phyloP scores from a whole-genome alignment of 2,113 vertebrate species.

The Apus apus region DNA sequence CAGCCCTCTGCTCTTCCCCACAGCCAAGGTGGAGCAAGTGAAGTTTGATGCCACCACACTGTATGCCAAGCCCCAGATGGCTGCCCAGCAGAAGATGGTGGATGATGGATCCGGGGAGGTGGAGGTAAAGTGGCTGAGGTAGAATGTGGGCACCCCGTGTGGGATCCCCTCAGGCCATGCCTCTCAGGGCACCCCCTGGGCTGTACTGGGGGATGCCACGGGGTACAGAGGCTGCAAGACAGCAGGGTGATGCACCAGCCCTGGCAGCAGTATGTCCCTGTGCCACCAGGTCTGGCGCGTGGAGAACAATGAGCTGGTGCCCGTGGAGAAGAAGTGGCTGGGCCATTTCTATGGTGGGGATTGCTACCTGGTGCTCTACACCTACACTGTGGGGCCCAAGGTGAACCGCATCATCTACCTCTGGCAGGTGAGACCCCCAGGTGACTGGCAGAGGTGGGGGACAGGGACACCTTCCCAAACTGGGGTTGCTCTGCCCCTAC shows the following conservation, averaged over 20 bases:
- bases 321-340: slow-evolving; percentile 82
- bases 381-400: slow-evolving; percentile 80
- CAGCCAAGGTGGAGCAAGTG: slow-evolving; percentile 89
- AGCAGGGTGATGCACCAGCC: background rate
- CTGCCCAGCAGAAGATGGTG: slow-evolving; percentile 88
- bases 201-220: rapidly evolving
- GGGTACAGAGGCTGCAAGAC: too few species aligned
- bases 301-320: slow-evolving; percentile 78
- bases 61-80: slow-evolving; percentile 82
- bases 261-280: background rate
- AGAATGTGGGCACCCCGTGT: background rate
- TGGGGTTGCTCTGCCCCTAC: background rate
- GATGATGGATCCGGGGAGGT: slow-evolving; percentile 85
- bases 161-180: too few species aligned
- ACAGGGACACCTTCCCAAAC: background rate
- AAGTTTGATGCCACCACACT: slow-evolving; percentile 84
- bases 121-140: background rate
- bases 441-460: background rate
- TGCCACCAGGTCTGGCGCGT: slow-evolving; percentile 83
- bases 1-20: background rate
- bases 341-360: slow-evolving; percentile 89
- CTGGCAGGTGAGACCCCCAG: slow-evolving; percentile 83
- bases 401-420: slow-evolving; percentile 85
- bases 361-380: slow-evolving; percentile 89
- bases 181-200: rapidly evolving